phyloP scores from a whole-genome alignment of 2,888 invertebrate genomes.

The Tachina grossa region DNA sequence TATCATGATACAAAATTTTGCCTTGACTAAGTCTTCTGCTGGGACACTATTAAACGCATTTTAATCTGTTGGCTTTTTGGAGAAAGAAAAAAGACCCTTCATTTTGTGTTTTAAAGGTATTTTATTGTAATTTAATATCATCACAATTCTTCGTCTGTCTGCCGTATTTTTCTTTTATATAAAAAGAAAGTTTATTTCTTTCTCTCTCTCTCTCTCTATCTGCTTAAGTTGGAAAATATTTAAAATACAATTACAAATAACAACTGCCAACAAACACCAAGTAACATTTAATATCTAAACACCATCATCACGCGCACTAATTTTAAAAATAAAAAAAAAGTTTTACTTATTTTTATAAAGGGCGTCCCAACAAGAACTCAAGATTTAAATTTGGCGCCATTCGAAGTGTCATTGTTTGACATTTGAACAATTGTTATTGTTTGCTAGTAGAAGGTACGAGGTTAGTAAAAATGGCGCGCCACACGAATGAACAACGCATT shows the following conservation, averaged over 20 bases:
- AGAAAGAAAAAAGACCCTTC: constrained; percentile 44
- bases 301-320: constrained; percentile 74
- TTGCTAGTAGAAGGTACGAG: too few species aligned
- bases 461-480: too few species aligned
- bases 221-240: constrained; percentile 38
- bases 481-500: too few species aligned
- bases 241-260: constrained; percentile 68
- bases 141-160: constrained; percentile 35
- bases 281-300: constrained; percentile 73
- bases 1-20: constrained; percentile 49
- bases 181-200: constrained; percentile 55
- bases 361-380: too few species aligned
- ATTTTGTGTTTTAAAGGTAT: constrained; percentile 32
- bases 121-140: constrained; percentile 68
- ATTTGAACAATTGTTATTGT: too few species aligned
- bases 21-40: constrained; percentile 7
- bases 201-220: constrained; percentile 9
- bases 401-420: too few species aligned
- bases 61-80: constrained; percentile 28
- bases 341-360: constrained; percentile 9
- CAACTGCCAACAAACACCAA: constrained; percentile 68
- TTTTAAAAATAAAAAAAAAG: constrained; percentile 60
- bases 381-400: too few species aligned
- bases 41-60: constrained; percentile 58
- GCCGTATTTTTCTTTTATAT: constrained; percentile 5